Base-by-base conservation (phyloP, 2,113 vertebrate species). In the Petrocephalus zakoni region DNA sequence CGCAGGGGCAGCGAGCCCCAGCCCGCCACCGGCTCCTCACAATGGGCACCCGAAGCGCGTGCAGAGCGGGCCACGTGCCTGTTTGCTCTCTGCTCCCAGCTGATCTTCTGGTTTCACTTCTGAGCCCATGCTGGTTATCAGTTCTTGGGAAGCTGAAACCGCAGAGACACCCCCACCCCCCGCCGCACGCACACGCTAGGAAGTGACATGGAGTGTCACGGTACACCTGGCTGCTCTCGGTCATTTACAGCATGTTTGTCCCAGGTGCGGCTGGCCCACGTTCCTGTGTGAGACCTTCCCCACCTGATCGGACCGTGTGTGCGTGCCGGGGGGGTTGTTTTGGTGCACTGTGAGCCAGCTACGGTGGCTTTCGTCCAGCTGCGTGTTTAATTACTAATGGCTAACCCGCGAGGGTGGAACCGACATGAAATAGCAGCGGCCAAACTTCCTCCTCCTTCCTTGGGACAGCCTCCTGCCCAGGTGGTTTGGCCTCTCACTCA, bases 51-150 rank as follows among this genome's bases (percentile, higher is more conserved):
- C 4, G 2, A 21, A 82, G 86, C 89, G 91, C 91, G 88, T 92
- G 92, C 89, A 90, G 90, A 94, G 90, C 89, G 89, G 94, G 90
- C 61, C n/a, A 91, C 68, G 89, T 90, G 93, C 93, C 90, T 93
- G 91, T 95, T 94, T 94, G 90, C 91, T 46, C 56, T 91, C 58
- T 91, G 89, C 61, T 89, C 89, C 88, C 8, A 58, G 86, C 4
- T 19, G 46, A 87, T 47, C 86, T 83, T 89, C 88, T 87, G n/a
- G n/a, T 88, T 88, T 88, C 22, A 34, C 64, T 0, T 25, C n/a
- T 89, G 87, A 58, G 29, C 7, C 19, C 21, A 42, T 29, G 22
- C 17, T 34, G 17, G 87, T 68, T 92, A 91, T 91, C 92, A 93
- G 89, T 91, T 91, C 91, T 89, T 91, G 92, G 91, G 90, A 93